A percentile compares a stretch with the other conserved stretches of the same genome.
These are phyloP conservation scores for Hymenochirus boettgeri DNA, from an alignment of 2,113 vertebrate species.

Conservation along the genomic window DNA sequence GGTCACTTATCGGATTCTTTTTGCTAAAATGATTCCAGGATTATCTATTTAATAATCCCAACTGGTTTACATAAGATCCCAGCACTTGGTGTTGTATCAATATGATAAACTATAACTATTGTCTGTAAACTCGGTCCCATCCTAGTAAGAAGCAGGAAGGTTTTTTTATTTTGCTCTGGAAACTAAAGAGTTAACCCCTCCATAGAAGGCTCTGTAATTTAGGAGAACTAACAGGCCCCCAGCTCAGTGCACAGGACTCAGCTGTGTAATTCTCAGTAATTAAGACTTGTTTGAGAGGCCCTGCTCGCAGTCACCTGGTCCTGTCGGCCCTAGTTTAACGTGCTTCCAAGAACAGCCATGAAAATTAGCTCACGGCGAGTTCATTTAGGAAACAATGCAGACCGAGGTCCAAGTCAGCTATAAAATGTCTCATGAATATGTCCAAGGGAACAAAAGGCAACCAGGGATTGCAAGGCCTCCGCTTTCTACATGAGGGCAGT, in stretches of 20 bases:
- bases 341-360: slow-evolving; percentile 4
- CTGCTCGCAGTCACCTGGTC: slow-evolving; percentile 53
- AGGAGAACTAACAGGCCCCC: too few relatives aligned
- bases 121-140: too few relatives aligned
- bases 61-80: too few relatives aligned
- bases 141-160: too few relatives aligned
- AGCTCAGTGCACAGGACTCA: slow-evolving; percentile 51
- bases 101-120: too few relatives aligned
- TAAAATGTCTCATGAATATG: slow-evolving; percentile 38
- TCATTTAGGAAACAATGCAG: slow-evolving; percentile 39
- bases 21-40: too few relatives aligned
- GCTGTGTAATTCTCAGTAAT: slow-evolving; percentile 57
- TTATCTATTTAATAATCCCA: too few relatives aligned
- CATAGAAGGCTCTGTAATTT: too few relatives aligned
- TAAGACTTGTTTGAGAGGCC: slow-evolving; percentile 51
- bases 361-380: slow-evolving; percentile 15
- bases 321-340: slow-evolving; percentile 38
- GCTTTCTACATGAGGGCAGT: slow-evolving; percentile 25
- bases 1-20: too few relatives aligned
- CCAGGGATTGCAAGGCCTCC: slow-evolving; percentile 11
- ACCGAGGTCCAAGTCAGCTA: slow-evolving; percentile 18
- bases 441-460: slow-evolving; percentile 31
- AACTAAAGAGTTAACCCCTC: too few relatives aligned
- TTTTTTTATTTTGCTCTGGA: too few relatives aligned
- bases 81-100: too few relatives aligned